Conservation (phyloP, 2,797 vertebrate genomes). For the Heliangelus exortis region DNA sequence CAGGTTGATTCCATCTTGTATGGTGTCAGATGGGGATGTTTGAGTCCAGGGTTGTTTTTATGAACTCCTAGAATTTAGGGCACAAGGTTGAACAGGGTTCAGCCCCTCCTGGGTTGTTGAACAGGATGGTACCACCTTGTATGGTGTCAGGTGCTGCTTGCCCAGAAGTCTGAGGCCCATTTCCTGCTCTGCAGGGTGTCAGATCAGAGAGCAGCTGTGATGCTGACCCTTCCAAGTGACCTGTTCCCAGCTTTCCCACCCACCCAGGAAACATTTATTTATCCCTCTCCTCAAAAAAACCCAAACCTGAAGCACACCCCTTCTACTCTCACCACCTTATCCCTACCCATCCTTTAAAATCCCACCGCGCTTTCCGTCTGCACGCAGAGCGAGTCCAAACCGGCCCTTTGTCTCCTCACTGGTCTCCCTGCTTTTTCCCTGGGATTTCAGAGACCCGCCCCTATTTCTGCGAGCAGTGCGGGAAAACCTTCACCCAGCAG, state of each 20-base stretch:
- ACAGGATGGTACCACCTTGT: no score
- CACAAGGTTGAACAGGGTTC: no score
- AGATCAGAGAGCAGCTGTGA: background rate
- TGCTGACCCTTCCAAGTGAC: background rate
- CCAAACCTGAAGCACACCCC: accelerated
- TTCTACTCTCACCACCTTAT: accelerated
- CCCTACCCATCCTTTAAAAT: background rate
- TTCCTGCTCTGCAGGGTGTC: background rate
- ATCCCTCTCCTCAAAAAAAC: background rate
- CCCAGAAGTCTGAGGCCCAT: background rate
- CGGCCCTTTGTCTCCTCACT: background rate
- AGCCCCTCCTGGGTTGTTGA: no score
- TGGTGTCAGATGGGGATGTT: no score
- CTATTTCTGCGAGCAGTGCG: conserved; percentile 75
- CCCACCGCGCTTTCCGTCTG: background rate
- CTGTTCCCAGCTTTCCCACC: background rate
- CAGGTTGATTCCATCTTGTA: accelerated
- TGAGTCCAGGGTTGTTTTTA: no score
- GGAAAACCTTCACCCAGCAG: conserved; percentile 75
- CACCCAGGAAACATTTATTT: background rate
- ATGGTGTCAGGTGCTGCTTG: accelerated
- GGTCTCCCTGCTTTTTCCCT: background rate
- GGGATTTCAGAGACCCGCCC: conserved; percentile 63
- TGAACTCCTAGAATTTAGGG: no score
- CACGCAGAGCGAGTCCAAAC: background rate